Conservation (phyloP, 2,797 vertebrate genomes). For the Jordanella pulchra region DNA sequence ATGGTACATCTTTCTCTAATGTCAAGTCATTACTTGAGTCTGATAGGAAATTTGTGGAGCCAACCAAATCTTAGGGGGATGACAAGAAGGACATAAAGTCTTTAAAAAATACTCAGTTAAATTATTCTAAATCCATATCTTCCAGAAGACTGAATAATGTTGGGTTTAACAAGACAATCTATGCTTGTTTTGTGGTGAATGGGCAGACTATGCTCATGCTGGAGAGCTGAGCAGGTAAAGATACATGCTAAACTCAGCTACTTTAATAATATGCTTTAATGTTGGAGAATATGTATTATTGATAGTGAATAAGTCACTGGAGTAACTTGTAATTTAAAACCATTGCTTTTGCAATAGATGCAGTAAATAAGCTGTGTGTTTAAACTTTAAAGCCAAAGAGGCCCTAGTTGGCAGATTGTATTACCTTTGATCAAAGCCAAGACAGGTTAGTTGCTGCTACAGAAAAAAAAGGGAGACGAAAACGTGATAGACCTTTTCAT, state of each 20-base stretch:
- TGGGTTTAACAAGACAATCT: too few relatives aligned
- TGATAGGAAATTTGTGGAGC: background rate
- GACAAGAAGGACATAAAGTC: background rate
- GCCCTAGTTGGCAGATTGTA: background rate
- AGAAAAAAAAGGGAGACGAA: background rate
- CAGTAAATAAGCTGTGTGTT: slow-evolving; percentile 8
- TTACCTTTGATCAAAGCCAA: slow-evolving; percentile 21
- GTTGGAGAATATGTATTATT: background rate
- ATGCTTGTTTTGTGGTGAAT: too few relatives aligned
- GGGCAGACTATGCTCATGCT: background rate
- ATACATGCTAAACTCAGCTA: background rate
- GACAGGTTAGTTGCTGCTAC: background rate
- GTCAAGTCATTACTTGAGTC: background rate
- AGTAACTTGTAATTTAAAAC: slow-evolving; percentile 5
- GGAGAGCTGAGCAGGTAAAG: background rate
- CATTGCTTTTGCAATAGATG: background rate
- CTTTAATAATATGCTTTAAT: background rate
- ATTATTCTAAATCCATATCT: too few relatives aligned
- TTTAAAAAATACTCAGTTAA: too few relatives aligned
- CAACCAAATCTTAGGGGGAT: background rate
- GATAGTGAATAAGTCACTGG: background rate
- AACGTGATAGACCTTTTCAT: slow-evolving; percentile 25
- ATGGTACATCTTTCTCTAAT: too few relatives aligned
- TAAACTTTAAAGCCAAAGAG: slow-evolving; percentile 12
- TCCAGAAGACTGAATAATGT: too few relatives aligned